phyloP scores from a whole-genome alignment of 2,797 vertebrate genomes.

The Macropodus opercularis region DNA sequence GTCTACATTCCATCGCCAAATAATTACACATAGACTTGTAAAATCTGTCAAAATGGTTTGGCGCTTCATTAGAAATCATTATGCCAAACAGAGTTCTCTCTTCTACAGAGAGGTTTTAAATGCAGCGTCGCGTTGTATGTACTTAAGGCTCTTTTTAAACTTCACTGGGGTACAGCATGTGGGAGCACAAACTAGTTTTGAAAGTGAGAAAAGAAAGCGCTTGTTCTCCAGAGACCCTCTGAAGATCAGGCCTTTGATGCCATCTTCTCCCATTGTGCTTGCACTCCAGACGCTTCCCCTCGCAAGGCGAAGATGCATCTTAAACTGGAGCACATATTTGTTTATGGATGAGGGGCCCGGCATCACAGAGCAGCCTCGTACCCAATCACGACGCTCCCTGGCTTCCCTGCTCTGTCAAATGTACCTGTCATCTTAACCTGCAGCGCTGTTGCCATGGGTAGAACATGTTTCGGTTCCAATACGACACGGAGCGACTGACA shows the following conservation, averaged over 20 bases:
- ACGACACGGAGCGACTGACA: constrained; percentile 33
- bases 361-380: constrained; percentile 46
- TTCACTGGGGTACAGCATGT: constrained; percentile 37
- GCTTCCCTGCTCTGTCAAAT: constrained; percentile 24
- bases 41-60: constrained; percentile 5
- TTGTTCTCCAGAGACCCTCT: constrained; percentile 56
- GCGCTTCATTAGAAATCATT: constrained; percentile 7
- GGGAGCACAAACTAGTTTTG: constrained; percentile 36
- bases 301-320: constrained; percentile 52
- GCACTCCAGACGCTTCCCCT: constrained; percentile 38
- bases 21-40: constrained; percentile 5
- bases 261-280: constrained; percentile 53
- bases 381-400: constrained; percentile 46
- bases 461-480: constrained; percentile 21
- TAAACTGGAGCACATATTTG: constrained; percentile 71
- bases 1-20: background rate
- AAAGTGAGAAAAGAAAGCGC: constrained; percentile 46
- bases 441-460: constrained; percentile 32
- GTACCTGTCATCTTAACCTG: constrained; percentile 46
- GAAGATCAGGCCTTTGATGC: constrained; percentile 58
- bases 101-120: constrained; percentile 16
- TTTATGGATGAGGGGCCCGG: constrained; percentile 64
- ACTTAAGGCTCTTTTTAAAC: constrained; percentile 40
- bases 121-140: constrained; percentile 7
- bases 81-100: constrained; percentile 1